These are phyloP conservation scores for Balanococcus diminutus DNA, from an alignment of 2,888 invertebrate species.

Conservation along the genomic window DNA sequence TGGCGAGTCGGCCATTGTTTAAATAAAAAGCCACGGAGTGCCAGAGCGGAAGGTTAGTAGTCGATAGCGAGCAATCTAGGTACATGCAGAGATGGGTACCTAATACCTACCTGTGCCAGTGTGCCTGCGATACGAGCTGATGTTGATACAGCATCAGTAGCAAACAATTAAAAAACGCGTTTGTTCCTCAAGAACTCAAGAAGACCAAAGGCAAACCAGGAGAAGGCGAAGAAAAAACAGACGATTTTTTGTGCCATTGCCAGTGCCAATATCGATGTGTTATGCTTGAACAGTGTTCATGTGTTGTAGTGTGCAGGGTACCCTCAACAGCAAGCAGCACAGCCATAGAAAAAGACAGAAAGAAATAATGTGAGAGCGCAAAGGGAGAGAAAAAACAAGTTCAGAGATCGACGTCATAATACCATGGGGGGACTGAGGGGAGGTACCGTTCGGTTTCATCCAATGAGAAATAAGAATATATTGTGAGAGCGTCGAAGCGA, in stretches of 20 bases:
- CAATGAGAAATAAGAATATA: not conserved
- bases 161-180: not conserved
- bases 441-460: not conserved
- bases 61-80: too few relatives aligned
- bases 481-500: constrained; percentile 1
- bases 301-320: not conserved
- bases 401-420: not conserved
- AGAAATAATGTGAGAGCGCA: not conserved
- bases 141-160: too few relatives aligned
- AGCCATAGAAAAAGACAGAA: not conserved
- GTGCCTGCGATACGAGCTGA: too few relatives aligned
- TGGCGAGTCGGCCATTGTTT: not conserved
- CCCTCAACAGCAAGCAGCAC: not conserved
- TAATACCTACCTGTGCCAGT: too few relatives aligned
- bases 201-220: not conserved
- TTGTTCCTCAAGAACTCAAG: not conserved
- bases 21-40: not conserved
- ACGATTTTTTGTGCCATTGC: too few relatives aligned
- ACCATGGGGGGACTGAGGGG: not conserved
- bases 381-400: not conserved
- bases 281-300: too few relatives aligned
- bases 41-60: not conserved
- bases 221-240: too few relatives aligned
- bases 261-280: too few relatives aligned
- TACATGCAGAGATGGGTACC: not conserved